Percentiles rank a stretch among this genome's conserved stretches.
Evolutionary conservation across 2,113 vertebrate genomes (phyloP).

Genomic region (Daphoenositta chrysoptera): DNA sequence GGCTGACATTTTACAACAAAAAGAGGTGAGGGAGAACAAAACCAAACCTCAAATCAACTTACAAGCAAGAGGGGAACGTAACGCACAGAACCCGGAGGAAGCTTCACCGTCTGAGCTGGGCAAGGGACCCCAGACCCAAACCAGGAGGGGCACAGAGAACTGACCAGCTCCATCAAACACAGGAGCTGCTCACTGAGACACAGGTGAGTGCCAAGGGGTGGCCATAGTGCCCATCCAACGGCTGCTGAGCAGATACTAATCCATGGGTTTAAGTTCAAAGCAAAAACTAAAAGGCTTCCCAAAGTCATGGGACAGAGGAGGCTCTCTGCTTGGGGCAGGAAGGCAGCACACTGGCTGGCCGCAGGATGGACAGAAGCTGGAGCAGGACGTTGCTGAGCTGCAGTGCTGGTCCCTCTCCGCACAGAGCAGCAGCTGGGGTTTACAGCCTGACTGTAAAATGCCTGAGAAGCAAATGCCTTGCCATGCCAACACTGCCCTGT

Average conservation of each 20-base stretch:
- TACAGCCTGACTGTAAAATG: not conserved
- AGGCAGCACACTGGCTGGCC: not conserved
- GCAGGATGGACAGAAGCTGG: not conserved
- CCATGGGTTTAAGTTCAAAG: not conserved
- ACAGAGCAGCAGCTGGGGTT: not conserved
- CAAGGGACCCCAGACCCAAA: not conserved
- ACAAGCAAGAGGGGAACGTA: not conserved
- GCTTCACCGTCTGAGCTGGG: not conserved
- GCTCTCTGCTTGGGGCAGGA: not conserved
- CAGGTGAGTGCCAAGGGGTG: not conserved
- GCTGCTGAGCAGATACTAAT: not conserved
- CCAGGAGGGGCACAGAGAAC: not conserved
- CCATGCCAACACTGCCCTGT: not conserved
- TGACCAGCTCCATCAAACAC: not conserved
- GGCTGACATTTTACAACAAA: constrained; percentile 1
- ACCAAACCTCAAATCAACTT: constrained; percentile 12
- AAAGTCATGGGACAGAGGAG: not conserved
- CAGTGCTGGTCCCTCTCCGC: not conserved
- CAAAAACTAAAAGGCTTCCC: not conserved
- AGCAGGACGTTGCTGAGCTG: not conserved
- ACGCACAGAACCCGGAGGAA: not conserved
- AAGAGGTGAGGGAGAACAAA: not conserved
- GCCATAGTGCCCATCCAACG: rapidly evolving
- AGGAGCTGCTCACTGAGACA: not conserved
- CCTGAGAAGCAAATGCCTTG: constrained; percentile 19